These are phyloP conservation scores for Phrynocephalus vlangalii DNA, from an alignment of 2,797 vertebrate genomes.

Conservation along the genomic window DNA sequence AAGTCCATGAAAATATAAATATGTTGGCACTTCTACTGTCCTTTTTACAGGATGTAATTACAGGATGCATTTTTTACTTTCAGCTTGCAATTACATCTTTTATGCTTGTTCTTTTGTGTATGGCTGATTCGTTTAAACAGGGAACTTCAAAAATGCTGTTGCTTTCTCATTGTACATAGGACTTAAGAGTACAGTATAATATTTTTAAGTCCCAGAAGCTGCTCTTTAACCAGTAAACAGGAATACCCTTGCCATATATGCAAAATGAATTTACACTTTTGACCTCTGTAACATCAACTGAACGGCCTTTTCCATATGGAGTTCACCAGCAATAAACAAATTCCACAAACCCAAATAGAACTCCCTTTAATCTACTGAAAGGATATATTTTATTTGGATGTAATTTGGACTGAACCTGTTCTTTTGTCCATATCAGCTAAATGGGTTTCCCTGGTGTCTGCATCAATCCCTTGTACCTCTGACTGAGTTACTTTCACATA, in stretches of 20 bases:
- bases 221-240: slow-evolving; percentile 26
- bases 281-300: neutral
- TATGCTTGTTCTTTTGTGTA: accelerated
- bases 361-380: slow-evolving; percentile 1
- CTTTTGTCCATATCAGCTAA: neutral
- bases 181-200: neutral
- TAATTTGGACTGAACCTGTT: slow-evolving; percentile 7
- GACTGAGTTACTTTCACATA: neutral
- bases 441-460: neutral
- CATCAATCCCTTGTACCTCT: neutral
- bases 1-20: slow-evolving; percentile 16
- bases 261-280: slow-evolving; percentile 39
- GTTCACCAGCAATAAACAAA: neutral
- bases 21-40: slow-evolving; percentile 36
- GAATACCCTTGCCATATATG: neutral
- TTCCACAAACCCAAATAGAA: neutral
- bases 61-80: neutral
- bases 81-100: slow-evolving; percentile 23
- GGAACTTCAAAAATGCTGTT: slow-evolving; percentile 21
- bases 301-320: slow-evolving; percentile 15
- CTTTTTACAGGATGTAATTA: neutral
- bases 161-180: slow-evolving; percentile 41
- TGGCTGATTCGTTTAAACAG: slow-evolving; percentile 21
- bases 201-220: slow-evolving; percentile 47
- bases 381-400: neutral